phyloP scores from a whole-genome alignment of 2,888 invertebrate genomes.

The Polydesmus complanatus region DNA sequence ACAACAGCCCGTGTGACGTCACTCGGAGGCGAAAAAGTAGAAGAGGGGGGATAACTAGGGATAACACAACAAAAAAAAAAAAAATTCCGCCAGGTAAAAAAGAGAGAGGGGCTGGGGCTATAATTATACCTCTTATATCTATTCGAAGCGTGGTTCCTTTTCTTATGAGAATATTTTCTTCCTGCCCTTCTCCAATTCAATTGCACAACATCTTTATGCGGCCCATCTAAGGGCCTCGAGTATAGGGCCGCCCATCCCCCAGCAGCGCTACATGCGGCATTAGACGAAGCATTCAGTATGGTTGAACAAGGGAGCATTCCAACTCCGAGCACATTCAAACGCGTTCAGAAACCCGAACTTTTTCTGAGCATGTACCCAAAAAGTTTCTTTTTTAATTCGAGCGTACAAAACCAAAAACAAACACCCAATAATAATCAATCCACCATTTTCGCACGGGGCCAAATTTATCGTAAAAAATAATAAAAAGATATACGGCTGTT shows the following conservation, averaged over 20 bases:
- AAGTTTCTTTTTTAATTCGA: too few relatives aligned
- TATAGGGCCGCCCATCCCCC: slow-evolving; percentile 11
- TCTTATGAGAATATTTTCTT: slow-evolving; percentile 5
- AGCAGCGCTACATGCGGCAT: neutral
- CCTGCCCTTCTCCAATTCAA: slow-evolving; percentile 12
- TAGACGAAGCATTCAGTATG: neutral
- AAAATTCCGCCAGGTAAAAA: neutral
- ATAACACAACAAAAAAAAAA: neutral
- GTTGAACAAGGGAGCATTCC: neutral
- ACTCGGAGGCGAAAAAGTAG: neutral
- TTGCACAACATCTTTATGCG: slow-evolving; percentile 12
- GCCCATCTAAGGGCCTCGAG: slow-evolving; percentile 11
- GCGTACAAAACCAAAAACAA: too few relatives aligned
- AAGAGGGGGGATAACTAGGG: neutral
- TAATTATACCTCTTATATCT: slow-evolving; percentile 9
- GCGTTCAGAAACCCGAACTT: too few relatives aligned
- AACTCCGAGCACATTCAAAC: too few relatives aligned
- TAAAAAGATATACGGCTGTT: too few relatives aligned
- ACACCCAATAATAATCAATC: too few relatives aligned
- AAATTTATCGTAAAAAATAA: too few relatives aligned
- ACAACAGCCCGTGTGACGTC: neutral
- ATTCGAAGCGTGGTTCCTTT: neutral
- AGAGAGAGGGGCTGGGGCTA: too few relatives aligned
- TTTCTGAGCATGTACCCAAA: too few relatives aligned
- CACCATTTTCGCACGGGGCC: too few relatives aligned